Percentiles rank a stretch among this genome's conserved stretches.
phyloP scores from a whole-genome alignment of 2,797 vertebrate genomes.

The Poeciliopsis turneri region DNA sequence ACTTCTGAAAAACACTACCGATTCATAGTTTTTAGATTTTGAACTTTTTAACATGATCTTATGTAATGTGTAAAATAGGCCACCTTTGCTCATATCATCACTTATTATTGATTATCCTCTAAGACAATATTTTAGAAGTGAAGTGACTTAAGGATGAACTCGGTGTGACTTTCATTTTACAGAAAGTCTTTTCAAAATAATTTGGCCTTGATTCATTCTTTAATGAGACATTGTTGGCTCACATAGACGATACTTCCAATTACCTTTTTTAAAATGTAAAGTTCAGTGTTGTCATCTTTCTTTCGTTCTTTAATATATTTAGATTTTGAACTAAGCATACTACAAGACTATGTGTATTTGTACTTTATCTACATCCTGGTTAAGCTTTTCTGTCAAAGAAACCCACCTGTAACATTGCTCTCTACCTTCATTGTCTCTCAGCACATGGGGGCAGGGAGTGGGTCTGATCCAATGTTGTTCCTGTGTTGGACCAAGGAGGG shows the following conservation, averaged over 20 bases:
- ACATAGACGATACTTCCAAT: background rate
- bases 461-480: conserved; percentile 29
- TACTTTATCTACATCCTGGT: background rate
- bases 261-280: background rate
- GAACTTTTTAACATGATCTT: conserved; percentile 9
- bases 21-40: conserved; percentile 61
- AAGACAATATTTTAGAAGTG: background rate
- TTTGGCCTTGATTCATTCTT: background rate
- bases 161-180: background rate
- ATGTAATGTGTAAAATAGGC: background rate
- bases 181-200: background rate
- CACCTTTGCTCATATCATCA: background rate
- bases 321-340: background rate
- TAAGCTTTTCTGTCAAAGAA: background rate
- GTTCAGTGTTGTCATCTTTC: background rate
- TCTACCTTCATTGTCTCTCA: conserved; percentile 45
- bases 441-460: conserved; percentile 13
- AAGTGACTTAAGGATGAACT: background rate
- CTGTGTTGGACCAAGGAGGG: conserved; percentile 49
- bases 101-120: background rate
- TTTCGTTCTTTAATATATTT: background rate
- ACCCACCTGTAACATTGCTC: conserved; percentile 20
- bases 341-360: background rate
- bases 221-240: background rate
- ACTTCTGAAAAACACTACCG: conserved; percentile 40